A percentile compares a stretch with the other conserved stretches of the same genome.
Evolutionary conservation across 2,797 vertebrate species (phyloP).

Genomic region (Clarias laeviceps): DNA sequence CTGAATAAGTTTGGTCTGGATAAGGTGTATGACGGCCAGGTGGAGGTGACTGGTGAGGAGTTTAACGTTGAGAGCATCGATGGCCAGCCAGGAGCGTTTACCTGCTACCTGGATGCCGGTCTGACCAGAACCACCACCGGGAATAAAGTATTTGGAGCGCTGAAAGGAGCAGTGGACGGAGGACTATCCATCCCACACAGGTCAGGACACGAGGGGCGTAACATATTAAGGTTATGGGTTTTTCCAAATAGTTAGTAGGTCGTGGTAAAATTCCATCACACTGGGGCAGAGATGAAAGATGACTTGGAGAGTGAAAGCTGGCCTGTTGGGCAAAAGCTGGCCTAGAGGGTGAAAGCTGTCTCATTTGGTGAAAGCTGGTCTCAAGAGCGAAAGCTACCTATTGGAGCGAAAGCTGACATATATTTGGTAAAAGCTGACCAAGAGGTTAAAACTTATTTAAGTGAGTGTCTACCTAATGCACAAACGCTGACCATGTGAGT

Average conservation of each 20-base stretch:
- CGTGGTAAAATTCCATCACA: not conserved
- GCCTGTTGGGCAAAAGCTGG: not conserved
- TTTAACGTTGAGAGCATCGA: constrained; percentile 97
- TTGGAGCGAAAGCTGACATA: too few species aligned
- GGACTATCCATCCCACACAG: constrained; percentile 97
- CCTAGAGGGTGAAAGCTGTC: not conserved
- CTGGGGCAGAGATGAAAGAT: not conserved
- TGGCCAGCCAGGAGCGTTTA: constrained; percentile 91
- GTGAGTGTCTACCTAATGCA: not conserved
- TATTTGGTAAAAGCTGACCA: not conserved
- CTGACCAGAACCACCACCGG: constrained; percentile 96
- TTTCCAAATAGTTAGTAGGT: not conserved
- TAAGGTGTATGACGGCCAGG: constrained; percentile 94
- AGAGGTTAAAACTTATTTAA: not conserved
- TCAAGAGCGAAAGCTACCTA: not conserved
- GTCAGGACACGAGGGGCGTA: constrained; percentile 66
- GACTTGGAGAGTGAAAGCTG: not conserved
- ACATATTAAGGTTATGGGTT: not conserved
- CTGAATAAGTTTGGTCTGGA: constrained; percentile 95
- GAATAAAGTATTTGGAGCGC: constrained; percentile 97
- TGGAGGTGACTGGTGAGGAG: constrained; percentile 92
- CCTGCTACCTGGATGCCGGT: constrained; percentile 95
- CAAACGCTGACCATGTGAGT: not conserved
- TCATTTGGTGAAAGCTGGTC: too few species aligned
- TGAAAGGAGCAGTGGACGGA: constrained; percentile 96